A percentile compares a stretch with the other conserved stretches of the same genome.
Evolutionary conservation across 2,113 vertebrate species (phyloP).

Genomic region (Proterorhinus semilunaris): DNA sequence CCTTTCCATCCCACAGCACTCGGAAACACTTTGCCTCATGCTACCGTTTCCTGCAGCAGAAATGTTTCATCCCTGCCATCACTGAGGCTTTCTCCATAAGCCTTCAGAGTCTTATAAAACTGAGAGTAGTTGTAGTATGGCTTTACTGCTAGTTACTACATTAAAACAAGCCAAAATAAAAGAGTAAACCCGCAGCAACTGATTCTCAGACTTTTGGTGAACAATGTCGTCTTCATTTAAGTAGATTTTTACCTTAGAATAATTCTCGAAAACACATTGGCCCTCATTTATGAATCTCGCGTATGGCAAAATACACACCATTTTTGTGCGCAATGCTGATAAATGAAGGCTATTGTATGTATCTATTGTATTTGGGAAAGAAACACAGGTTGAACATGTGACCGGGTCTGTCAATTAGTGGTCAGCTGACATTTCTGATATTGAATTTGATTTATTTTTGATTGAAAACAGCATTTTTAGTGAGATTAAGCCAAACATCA

Average conservation of each 20-base stretch:
- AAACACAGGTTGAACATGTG: neutral
- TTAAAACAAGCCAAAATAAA: neutral
- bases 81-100: neutral
- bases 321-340: too few species aligned
- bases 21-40: neutral
- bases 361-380: neutral
- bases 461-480: too few species aligned
- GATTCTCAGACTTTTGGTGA: neutral
- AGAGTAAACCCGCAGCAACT: neutral
- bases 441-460: too few species aligned
- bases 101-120: conserved; percentile 3
- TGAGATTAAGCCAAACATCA: too few species aligned
- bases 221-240: neutral
- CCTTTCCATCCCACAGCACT: conserved; percentile 12
- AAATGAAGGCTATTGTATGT: too few species aligned
- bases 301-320: too few species aligned
- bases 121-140: neutral
- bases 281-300: too few species aligned
- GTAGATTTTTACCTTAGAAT: neutral
- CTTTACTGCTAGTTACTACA: neutral
- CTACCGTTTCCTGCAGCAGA: conserved; percentile 3
- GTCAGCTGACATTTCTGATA: too few species aligned
- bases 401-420: too few species aligned
- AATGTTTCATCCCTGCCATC: conserved; percentile 5
- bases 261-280: neutral